Base-by-base conservation (phyloP, 2,113 vertebrate genomes). In the Dasyornis broadbenti region DNA sequence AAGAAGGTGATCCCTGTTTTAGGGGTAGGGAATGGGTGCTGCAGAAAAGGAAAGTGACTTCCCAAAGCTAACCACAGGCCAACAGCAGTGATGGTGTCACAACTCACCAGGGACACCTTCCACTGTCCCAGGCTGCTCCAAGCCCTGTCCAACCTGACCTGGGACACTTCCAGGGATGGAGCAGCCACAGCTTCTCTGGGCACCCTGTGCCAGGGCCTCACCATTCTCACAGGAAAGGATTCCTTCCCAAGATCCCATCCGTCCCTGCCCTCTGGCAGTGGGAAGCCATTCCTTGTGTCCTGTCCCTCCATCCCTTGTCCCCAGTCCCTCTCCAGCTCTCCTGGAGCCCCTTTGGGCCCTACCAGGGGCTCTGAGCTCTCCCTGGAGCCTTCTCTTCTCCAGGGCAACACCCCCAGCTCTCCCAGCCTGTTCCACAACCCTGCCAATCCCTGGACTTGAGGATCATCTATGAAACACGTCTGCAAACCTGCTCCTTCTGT, bases 191-290 rank as follows among this genome's bases (percentile, higher is more conserved):
- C 53, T 45, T 2, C 39, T 82, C 53, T 40, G 53, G 60, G 33
- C 15, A 73, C 2, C 20, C 53, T 82, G 15, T 57, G 27, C 52
- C 33, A 28, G 44, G 19, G 13, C 19, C 33, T 45, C 0, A 0
- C 1, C 33, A 52, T 10, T 23, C 60, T 75, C 20, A 0, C 5
- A 35, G 40, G 0, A 0, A 61, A 0, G 3, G 21, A 35, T 56
- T 71, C 3, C 39, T 53, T 18, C n/a, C 17, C 16, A 54, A 15
- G 60, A 2, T 68, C 33, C 9, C 54, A 12, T 24, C 59, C 0
- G 3, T 0, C 5, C 35, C 33, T 65, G 4, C 15, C 7, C 23
- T 52, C 1, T 50, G 19, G 0, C 59, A 44, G 0, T 27, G 8
- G 18, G 33, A 15, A 35, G 17, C 54, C 39, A 30, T 68, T 68